Percentiles rank a stretch among this genome's conserved stretches.
phyloP scores from a whole-genome alignment of 1,140 invertebrate genomes.

The Trissolcus basalis region DNA sequence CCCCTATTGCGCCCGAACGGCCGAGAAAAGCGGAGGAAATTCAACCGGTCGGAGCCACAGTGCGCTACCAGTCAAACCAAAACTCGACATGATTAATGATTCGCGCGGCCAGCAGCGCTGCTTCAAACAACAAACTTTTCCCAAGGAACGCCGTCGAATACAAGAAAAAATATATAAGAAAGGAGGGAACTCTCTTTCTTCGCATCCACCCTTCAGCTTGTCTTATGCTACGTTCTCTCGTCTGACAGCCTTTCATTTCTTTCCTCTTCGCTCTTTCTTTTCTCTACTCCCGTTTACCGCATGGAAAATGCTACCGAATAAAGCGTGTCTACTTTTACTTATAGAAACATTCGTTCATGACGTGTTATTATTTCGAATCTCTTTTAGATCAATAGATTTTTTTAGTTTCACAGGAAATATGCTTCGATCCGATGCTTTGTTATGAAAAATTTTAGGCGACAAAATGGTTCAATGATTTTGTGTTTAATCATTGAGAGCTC shows the following conservation, averaged over 20 bases:
- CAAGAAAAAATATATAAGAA: conserved; percentile 78
- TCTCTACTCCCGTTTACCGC: conserved; percentile 38
- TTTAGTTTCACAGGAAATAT: too few relatives aligned
- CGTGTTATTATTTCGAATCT: neutral
- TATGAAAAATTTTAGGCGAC: too few relatives aligned
- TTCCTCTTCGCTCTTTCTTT: conserved; percentile 62
- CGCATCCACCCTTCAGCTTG: conserved; percentile 76
- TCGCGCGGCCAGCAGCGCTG: conserved; percentile 74
- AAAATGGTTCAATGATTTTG: too few relatives aligned
- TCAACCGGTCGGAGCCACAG: conserved; percentile 60
- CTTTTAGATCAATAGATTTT: too few relatives aligned
- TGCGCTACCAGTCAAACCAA: conserved; percentile 79
- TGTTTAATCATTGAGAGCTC: too few relatives aligned
- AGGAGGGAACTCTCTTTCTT: conserved; percentile 77
- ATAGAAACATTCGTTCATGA: neutral
- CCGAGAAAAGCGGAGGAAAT: conserved; percentile 63
- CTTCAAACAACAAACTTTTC: conserved; percentile 82
- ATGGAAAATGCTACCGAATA: conserved; percentile 47
- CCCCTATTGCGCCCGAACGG: conserved; percentile 39
- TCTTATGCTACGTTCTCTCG: conserved; percentile 72
- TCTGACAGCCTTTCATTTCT: conserved; percentile 71
- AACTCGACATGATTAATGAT: conserved; percentile 81
- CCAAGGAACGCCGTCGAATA: conserved; percentile 77
- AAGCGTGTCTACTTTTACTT: neutral
- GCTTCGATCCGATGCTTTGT: too few relatives aligned